phyloP scores from a whole-genome alignment of 37 sponge, comb jelly and placozoan species.

The Oopsacas minuta region DNA sequence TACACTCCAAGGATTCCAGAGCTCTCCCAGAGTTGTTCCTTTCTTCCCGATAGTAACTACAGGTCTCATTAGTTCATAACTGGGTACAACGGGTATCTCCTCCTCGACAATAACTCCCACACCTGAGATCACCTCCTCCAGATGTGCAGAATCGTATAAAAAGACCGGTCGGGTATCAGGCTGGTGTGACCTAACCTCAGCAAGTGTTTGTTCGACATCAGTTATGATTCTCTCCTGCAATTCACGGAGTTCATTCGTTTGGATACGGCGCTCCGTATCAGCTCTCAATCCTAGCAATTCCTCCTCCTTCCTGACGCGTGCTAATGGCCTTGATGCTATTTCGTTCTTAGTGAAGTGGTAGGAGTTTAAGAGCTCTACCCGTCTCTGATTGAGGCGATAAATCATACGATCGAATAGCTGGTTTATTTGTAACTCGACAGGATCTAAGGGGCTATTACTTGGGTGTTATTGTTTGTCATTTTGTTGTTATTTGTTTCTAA shows the following conservation, averaged over 20 bases:
- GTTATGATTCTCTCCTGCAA: background rate
- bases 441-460: background rate
- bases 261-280: background rate
- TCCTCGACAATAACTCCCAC: background rate
- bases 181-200: background rate
- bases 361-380: background rate
- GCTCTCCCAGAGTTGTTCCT: background rate
- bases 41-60: background rate
- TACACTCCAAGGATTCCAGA: conserved; percentile 3
- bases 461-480: background rate
- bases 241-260: background rate
- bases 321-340: background rate
- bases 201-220: background rate
- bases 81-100: background rate
- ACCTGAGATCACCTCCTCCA: conserved; percentile 6
- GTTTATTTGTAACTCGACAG: background rate
- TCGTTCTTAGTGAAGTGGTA: background rate
- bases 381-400: background rate
- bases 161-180: background rate
- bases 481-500: background rate
- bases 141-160: background rate
- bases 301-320: background rate
- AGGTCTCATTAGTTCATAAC: background rate
- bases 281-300: background rate
- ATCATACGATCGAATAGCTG: background rate